phyloP scores from a whole-genome alignment of 2,113 vertebrate genomes.

The Calidris pygmaea region DNA sequence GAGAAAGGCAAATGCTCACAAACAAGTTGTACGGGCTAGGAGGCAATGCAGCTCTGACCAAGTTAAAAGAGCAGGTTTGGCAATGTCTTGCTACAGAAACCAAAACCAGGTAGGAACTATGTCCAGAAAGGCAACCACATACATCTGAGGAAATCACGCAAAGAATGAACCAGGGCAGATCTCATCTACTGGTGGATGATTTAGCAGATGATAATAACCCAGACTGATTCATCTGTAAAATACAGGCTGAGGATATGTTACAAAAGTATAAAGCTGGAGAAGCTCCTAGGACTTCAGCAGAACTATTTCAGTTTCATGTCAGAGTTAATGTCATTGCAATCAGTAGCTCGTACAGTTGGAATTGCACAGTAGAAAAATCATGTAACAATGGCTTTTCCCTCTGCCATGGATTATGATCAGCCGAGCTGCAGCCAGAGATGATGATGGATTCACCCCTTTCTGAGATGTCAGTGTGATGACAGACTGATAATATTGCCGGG shows the following conservation, averaged over 20 bases:
- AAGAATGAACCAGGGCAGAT: neutral
- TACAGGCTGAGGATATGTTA: neutral
- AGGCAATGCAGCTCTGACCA: neutral
- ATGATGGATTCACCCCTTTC: neutral
- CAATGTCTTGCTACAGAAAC: neutral
- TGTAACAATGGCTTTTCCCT: neutral
- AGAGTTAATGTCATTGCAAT: neutral
- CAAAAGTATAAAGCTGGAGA: neutral
- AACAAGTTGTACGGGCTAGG: neutral
- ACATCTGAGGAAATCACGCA: neutral
- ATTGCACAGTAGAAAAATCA: neutral
- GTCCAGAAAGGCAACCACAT: neutral
- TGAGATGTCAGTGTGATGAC: neutral
- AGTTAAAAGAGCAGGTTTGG: neutral
- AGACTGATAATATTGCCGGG: neutral
- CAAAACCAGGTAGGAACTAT: neutral
- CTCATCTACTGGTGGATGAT: neutral
- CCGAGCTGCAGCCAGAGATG: neutral
- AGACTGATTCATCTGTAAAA: neutral
- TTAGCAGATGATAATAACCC: neutral
- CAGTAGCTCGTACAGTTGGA: neutral
- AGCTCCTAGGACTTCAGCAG: neutral
- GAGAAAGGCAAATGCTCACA: neutral
- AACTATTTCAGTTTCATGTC: neutral
- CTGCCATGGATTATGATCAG: neutral